These are phyloP conservation scores for Agriotes lineatus DNA, from an alignment of 2,888 invertebrate species.

Conservation along the genomic window DNA sequence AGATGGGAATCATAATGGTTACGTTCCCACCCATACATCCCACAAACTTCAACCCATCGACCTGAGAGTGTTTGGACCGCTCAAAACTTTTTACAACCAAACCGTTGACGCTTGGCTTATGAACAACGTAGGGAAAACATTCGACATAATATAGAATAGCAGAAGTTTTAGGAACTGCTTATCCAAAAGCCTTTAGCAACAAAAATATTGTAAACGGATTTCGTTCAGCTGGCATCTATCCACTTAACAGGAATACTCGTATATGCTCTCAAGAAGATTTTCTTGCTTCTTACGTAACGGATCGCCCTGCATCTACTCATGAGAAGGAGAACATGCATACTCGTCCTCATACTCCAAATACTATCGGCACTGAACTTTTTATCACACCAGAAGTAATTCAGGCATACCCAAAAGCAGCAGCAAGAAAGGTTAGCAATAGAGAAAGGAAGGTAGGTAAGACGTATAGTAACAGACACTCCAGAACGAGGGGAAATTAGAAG, in stretches of 20 bases:
- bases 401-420: too few relatives aligned
- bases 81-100: constrained; percentile 17
- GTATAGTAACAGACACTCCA: too few relatives aligned
- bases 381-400: too few relatives aligned
- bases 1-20: constrained; percentile 2
- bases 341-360: too few relatives aligned
- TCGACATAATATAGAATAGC: not conserved
- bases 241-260: not conserved
- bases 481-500: too few relatives aligned
- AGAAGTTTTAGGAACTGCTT: constrained; percentile 16
- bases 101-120: constrained; percentile 14
- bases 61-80: not conserved
- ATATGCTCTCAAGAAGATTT: not conserved
- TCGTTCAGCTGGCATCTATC: too few relatives aligned
- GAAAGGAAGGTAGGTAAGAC: too few relatives aligned
- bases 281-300: not conserved
- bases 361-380: too few relatives aligned
- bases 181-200: not conserved
- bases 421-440: too few relatives aligned
- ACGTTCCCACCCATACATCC: not conserved
- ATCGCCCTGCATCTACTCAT: not conserved
- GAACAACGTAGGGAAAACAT: not conserved
- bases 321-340: too few relatives aligned
- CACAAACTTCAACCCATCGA: not conserved
- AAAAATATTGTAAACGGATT: not conserved